phyloP scores from a whole-genome alignment of 2,797 vertebrate species.

The Coendou prehensilis region DNA sequence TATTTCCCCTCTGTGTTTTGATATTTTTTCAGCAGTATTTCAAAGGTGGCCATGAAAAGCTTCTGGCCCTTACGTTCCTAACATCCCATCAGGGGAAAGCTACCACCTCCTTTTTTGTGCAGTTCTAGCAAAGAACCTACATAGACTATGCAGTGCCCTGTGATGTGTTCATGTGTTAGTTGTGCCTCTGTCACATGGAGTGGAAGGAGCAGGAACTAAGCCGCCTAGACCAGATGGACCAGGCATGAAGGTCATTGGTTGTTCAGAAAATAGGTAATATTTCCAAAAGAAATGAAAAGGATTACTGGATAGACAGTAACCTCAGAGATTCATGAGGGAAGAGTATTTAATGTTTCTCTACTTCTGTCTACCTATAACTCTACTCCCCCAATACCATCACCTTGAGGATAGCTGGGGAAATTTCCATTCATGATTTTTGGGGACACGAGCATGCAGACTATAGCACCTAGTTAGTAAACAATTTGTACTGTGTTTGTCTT shows the following conservation, averaged over 20 bases:
- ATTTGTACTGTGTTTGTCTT: neutral
- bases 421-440: neutral
- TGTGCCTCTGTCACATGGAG: neutral
- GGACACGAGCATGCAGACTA: neutral
- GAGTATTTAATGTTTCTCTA: neutral
- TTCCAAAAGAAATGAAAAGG: slow-evolving; percentile 4
- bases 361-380: neutral
- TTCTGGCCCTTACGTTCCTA: neutral
- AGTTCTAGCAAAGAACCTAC: neutral
- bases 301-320: neutral
- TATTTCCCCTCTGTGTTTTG: neutral
- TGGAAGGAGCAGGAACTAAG: neutral
- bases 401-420: neutral
- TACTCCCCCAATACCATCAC: neutral
- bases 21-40: neutral
- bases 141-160: accelerated
- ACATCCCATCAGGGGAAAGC: neutral
- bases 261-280: neutral
- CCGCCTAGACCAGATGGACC: too few relatives aligned
- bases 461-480: neutral
- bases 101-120: neutral
- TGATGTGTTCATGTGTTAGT: neutral
- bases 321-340: neutral
- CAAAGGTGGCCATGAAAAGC: neutral
- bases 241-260: neutral